Conservation (phyloP, 2,797 vertebrate species). For the Pipistrellus pygmaeus region DNA sequence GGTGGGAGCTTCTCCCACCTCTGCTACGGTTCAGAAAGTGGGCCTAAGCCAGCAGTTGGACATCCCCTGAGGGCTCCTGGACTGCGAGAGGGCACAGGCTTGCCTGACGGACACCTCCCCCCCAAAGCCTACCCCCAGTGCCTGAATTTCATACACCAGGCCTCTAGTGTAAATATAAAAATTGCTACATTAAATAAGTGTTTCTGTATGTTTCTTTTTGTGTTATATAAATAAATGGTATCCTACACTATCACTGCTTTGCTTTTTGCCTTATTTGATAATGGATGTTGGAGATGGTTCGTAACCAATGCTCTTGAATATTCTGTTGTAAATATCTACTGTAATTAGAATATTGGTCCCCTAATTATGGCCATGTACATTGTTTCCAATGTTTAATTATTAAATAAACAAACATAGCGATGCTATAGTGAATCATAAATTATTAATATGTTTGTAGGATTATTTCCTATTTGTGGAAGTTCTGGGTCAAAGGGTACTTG, state of each 20-base stretch:
- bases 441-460: background rate
- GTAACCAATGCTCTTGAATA: background rate
- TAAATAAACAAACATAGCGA: background rate
- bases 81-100: no score
- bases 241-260: background rate
- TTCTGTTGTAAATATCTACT: background rate
- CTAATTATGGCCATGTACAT: background rate
- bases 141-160: no score
- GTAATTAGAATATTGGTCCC: background rate
- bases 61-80: no score
- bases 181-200: background rate
- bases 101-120: no score
- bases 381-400: slow-evolving; percentile 9
- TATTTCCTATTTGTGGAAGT: background rate
- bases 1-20: no score
- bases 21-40: no score
- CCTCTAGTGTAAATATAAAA: background rate
- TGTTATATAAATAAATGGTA: background rate
- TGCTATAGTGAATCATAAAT: background rate
- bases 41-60: no score
- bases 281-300: background rate
- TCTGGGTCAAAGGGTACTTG: background rate
- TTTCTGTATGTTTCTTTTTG: background rate
- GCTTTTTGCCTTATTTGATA: background rate
- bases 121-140: no score